Evolutionary conservation across 2,888 invertebrate species (phyloP), one percentile per base, ranked within the genome.

Genomic region (Drosophila algonquin): DNA sequence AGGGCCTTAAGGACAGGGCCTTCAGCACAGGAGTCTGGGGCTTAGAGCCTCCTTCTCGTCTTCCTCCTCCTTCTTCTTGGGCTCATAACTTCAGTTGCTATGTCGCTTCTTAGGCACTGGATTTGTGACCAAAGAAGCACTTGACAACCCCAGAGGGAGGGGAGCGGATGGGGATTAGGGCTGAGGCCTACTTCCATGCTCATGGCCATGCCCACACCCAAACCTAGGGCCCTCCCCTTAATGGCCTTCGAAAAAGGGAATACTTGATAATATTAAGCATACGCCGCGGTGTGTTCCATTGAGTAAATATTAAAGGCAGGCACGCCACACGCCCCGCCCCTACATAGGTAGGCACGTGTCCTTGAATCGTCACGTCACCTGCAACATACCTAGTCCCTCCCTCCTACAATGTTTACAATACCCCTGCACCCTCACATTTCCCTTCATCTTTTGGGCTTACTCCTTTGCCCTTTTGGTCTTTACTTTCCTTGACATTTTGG

Each of bases 191-290:
- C 40, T n/a, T 2, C 40, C 40, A 14, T 40, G 12, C 1, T 6
- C 40, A 40, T 50, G 56, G 14, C 24, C 46, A 35, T 4, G 10
- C 16, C 30, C 24, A 24, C 1, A 5, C 24, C 24, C 24, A 5
- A 8, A 7, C 30, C 30, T 8, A 7, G 7, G 8, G 30, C 30
- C 30, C 30, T 7, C 30, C 30, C 30, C 32, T 14, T n/a, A 18
- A 14, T 24, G 24, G 40, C 21, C 40, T 40, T 14, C 6, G 27
- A 16, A 18, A 67, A 68, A 67, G 69, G 57, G 69, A 67, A 67
- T 67, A 51, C 67, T 56, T 67, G 57, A 67, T 65, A 65, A 44
- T 56, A 57, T 67, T 67, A 67, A 50, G 67, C 67, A 67, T 67
- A 51, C 69, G 57, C 57, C 14, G 14, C 14, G 57, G 50, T 57